A percentile compares a stretch with the other conserved stretches of the same genome.
Conservation (phyloP, 2,888 invertebrate species). For the Mesorhabditis spiculigera region DNA sequence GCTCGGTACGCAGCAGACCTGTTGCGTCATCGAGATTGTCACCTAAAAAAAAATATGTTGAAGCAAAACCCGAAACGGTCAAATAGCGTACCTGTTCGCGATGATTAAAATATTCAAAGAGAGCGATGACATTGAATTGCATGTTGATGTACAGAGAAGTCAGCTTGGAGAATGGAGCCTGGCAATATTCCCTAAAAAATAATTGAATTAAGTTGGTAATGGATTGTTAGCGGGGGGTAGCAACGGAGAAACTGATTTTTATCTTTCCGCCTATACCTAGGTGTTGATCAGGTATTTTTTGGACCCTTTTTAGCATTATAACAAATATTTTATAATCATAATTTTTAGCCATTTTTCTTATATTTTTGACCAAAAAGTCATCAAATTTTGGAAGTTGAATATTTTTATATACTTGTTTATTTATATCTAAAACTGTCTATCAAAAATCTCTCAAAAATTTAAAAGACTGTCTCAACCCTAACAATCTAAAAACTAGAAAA, state of each 20-base stretch:
- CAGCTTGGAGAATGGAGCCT: conserved; percentile 33
- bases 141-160: conserved; percentile 50
- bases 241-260: not conserved
- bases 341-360: no score
- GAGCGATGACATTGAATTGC: conserved; percentile 50
- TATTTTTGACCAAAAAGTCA: no score
- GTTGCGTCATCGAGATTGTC: conserved; percentile 33
- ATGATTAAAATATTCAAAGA: conserved; percentile 44
- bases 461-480: not conserved
- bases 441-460: not conserved
- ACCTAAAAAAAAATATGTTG: conserved; percentile 22
- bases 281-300: no score
- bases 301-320: no score
- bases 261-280: no score
- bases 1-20: conserved; percentile 48
- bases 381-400: no score
- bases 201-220: not conserved
- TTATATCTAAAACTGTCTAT: not conserved
- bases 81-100: conserved; percentile 28
- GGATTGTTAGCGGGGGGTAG: not conserved
- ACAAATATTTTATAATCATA: no score
- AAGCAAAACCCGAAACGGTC: not conserved
- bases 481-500: conserved; percentile 2
- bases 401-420: no score
- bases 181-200: conserved; percentile 47